Evolutionary conservation across 2,113 vertebrate genomes (phyloP).

Genomic region (Syrmaticus mikado): DNA sequence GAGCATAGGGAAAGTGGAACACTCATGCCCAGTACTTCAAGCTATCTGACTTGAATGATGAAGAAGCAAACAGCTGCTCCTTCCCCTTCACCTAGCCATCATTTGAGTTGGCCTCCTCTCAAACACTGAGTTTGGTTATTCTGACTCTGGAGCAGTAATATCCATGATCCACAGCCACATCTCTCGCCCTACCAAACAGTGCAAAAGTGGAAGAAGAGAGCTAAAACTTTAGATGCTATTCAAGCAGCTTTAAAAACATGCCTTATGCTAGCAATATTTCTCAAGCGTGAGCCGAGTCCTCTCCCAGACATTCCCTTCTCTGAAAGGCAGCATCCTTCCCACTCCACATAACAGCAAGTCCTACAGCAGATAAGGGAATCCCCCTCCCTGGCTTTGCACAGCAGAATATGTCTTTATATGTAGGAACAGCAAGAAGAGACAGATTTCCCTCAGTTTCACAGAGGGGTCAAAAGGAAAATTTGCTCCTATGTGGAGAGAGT

Average conservation of each 20-base stretch:
- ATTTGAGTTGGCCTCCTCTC: not conserved
- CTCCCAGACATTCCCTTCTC: not conserved
- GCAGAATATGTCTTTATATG: not conserved
- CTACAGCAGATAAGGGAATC: not conserved
- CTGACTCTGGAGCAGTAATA: not conserved
- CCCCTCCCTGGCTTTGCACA: not conserved
- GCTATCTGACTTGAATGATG: fast-evolving
- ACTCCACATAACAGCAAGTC: too few relatives aligned
- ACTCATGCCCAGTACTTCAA: fast-evolving
- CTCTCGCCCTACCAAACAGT: not conserved
- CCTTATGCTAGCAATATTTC: not conserved
- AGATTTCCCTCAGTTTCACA: not conserved
- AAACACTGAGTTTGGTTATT: not conserved
- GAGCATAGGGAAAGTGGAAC: not conserved
- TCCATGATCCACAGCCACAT: not conserved
- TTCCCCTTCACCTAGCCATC: fast-evolving
- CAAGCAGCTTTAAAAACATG: not conserved
- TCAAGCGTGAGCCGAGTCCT: not conserved
- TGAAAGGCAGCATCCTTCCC: not conserved
- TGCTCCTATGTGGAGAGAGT: fast-evolving
- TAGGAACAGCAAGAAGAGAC: not conserved
- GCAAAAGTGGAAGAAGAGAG: not conserved
- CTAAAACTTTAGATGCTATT: not conserved
- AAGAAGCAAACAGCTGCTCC: not conserved
- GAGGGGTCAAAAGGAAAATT: not conserved